phyloP scores from a whole-genome alignment of 1,140 invertebrate genomes.

The Drosophila eugracilis region DNA sequence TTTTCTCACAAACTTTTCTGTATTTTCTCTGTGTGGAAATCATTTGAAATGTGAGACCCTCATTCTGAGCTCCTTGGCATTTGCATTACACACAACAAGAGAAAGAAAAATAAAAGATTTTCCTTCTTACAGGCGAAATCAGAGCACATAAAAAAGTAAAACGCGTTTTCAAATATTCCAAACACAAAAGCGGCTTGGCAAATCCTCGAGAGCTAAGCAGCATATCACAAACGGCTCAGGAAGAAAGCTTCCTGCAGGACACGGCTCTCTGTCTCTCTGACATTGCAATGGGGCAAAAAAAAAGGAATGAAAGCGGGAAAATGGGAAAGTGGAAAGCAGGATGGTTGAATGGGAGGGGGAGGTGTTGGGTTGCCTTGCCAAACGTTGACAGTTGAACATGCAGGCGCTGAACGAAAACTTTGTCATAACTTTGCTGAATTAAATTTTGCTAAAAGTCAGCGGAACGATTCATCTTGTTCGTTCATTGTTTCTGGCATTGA shows the following conservation, averaged over 20 bases:
- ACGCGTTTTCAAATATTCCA: conserved; percentile 72
- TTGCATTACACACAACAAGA: conserved; percentile 46
- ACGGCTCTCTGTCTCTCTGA: conserved; percentile 36
- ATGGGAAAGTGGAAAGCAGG: not conserved
- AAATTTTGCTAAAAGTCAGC: conserved; percentile 54
- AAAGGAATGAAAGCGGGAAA: conserved; percentile 1
- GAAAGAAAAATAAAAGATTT: conserved; percentile 60
- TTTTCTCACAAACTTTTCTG: no score
- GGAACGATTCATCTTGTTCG: conserved; percentile 47
- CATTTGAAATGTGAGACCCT: conserved; percentile 59
- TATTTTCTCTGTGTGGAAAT: not conserved
- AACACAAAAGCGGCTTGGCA: conserved; percentile 74
- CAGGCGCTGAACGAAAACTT: conserved; percentile 60
- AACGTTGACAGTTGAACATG: conserved; percentile 68
- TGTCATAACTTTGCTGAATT: conserved; percentile 77
- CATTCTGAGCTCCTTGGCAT: conserved; percentile 40
- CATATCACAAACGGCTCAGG: conserved; percentile 72
- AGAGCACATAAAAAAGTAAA: conserved; percentile 53
- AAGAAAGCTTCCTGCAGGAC: conserved; percentile 48
- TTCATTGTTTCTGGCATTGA: conserved; percentile 53
- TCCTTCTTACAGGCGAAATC: conserved; percentile 25
- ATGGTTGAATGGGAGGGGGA: not conserved
- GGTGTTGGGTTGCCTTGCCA: no score
- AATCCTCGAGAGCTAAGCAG: conserved; percentile 75
- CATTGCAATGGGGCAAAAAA: conserved; percentile 26